These are phyloP conservation scores for Ethmia dodecea DNA, from an alignment of 2,888 invertebrate genomes.

Conservation along the genomic window DNA sequence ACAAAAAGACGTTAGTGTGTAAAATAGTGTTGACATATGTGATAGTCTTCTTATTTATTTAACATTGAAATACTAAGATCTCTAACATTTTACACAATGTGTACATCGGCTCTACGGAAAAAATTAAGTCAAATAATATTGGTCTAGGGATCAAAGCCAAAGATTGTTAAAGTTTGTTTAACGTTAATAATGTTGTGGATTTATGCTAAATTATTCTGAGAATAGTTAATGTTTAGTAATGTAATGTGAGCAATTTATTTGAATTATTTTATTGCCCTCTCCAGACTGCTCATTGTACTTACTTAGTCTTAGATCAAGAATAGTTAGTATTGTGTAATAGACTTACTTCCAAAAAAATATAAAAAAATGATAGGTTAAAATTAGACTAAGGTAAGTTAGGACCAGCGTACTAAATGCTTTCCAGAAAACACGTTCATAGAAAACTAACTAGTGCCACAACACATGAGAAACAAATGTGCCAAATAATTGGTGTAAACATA, in stretches of 20 bases:
- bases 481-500: too few relatives aligned
- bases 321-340: constrained; percentile 64
- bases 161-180: constrained; percentile 83
- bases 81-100: constrained; percentile 58
- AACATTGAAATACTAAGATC: constrained; percentile 63
- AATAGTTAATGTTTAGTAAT: constrained; percentile 63
- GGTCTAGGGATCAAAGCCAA: constrained; percentile 92
- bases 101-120: constrained; percentile 59
- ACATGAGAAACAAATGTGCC: constrained; percentile 58
- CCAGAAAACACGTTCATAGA: constrained; percentile 39
- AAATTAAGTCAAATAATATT: constrained; percentile 74
- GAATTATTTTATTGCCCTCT: constrained; percentile 69
- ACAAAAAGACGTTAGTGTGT: constrained; percentile 71
- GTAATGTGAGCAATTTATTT: constrained; percentile 57
- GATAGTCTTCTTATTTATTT: constrained; percentile 75
- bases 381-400: constrained; percentile 63
- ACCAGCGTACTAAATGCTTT: constrained; percentile 59
- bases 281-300: constrained; percentile 72
- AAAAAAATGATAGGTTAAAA: constrained; percentile 60
- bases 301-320: constrained; percentile 63
- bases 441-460: constrained; percentile 51
- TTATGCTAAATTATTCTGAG: constrained; percentile 74
- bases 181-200: constrained; percentile 75
- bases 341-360: constrained; percentile 61
- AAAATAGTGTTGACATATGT: constrained; percentile 75